Evolutionary conservation across 2,797 vertebrate genomes (phyloP), one percentile per base, ranked within the genome.

Genomic region (Syndactyla subalaris): DNA sequence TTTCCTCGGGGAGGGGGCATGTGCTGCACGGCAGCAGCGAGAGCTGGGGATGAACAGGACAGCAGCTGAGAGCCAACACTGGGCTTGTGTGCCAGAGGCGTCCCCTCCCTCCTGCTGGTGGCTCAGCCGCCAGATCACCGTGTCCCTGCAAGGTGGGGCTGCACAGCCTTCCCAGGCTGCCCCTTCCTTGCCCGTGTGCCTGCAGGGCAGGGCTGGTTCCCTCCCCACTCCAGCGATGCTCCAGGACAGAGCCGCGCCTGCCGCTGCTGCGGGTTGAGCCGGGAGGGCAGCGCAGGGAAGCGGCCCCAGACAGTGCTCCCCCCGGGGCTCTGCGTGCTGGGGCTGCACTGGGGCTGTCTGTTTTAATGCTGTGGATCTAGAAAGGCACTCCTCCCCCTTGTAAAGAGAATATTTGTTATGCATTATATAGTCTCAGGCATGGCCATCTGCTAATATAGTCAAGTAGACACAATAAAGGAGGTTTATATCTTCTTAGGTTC

Each of bases 371-470:
- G 48, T 59, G 29, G 29, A 34, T 46, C 51, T 76, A 72, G 61
- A 76, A 86, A 90, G 71, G 80, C 85, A 22, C 67, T 81, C 63
- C 88, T 71, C 66, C 63, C 38, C 19, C 46, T 70, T 21, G 67
- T 32, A 49, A 43, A 59, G 58, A 54, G 75, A 92, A 58, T 94
- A 95, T 89, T 81, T 91, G 85, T 91, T 65, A 83, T 58, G 84
- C 55, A 20, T 94, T 89, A 66, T 70, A 29, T 79, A 71, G 73
- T 93, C 83, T 61, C 49, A 66, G 85, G 86, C 61, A 86, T 32
- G 89, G 51, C 95, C 94, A 75, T 95, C 96, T 95, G 92, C 89
- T 96, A 94, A 96, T 96, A 79, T 19, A 96, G 87, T 63, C 59
- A 39, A 72, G 88, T 48, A 93, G 95, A 89, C 85, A 87, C 78